These are phyloP conservation scores for Thoracochromis brauschi DNA, from an alignment of 2,113 vertebrate genomes.

Conservation along the genomic window DNA sequence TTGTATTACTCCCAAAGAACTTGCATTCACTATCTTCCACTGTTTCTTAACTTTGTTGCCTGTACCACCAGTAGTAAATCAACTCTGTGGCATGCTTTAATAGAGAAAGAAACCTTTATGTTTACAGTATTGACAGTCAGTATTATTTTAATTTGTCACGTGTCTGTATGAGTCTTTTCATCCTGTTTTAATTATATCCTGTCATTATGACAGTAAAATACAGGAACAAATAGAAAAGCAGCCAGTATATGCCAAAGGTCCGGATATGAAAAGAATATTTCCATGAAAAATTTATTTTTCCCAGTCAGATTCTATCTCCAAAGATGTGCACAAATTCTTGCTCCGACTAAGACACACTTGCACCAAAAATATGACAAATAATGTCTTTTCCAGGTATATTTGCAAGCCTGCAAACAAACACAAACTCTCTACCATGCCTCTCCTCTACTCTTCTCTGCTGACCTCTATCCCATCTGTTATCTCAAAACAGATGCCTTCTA, in stretches of 20 bases:
- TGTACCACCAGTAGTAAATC: too few species aligned
- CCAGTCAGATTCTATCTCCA: neutral
- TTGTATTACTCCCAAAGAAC: neutral
- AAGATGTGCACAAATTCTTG: neutral
- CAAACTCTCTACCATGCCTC: neutral
- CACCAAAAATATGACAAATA: neutral
- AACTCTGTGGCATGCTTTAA: neutral
- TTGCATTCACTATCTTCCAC: neutral
- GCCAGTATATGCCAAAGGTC: neutral
- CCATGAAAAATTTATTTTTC: neutral
- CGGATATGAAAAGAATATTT: neutral
- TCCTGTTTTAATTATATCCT: neutral
- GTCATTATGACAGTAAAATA: neutral
- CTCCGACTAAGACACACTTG: neutral
- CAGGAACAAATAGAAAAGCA: neutral
- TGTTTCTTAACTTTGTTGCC: neutral
- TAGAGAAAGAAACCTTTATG: neutral
- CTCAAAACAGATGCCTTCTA: neutral
- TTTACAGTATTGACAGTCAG: neutral
- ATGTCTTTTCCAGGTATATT: neutral
- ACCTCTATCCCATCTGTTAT: neutral
- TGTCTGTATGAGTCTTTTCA: neutral
- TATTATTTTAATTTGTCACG: neutral
- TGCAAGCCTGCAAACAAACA: neutral
- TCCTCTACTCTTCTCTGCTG: neutral